These are phyloP conservation scores for Phyllotreta cruciferae DNA, from an alignment of 2,888 invertebrate species.

Conservation along the genomic window DNA sequence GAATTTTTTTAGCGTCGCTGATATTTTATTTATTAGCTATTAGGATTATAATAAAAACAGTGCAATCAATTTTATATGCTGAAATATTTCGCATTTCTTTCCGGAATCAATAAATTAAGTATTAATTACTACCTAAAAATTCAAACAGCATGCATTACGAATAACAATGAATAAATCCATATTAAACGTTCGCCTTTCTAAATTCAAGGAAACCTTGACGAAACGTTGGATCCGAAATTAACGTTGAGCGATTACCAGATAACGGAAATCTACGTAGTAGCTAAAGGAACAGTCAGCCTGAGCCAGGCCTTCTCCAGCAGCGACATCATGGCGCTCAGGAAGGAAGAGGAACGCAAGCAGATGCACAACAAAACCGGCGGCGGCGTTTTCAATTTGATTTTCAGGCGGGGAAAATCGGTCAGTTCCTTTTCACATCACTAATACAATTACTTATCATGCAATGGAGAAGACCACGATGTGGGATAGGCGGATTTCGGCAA, in stretches of 20 bases:
- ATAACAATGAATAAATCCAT: not conserved
- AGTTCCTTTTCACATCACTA: slow-evolving; percentile 45
- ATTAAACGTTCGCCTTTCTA: slow-evolving; percentile 18
- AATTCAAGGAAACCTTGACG: slow-evolving; percentile 65
- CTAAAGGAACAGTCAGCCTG: slow-evolving; percentile 62
- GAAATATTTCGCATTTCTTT: too few species aligned
- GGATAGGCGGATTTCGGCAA: too few species aligned
- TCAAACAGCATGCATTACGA: not conserved
- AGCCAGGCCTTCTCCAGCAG: slow-evolving; percentile 59
- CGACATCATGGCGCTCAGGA: slow-evolving; percentile 66
- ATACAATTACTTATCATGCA: not conserved
- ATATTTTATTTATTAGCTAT: too few species aligned
- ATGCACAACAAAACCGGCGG: slow-evolving; percentile 61
- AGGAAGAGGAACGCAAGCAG: slow-evolving; percentile 66
- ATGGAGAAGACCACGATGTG: too few species aligned
- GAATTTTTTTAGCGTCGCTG: too few species aligned
- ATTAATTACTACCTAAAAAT: not conserved
- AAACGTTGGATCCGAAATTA: slow-evolving; percentile 65
- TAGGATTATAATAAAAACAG: too few species aligned
- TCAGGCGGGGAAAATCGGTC: slow-evolving; percentile 60
- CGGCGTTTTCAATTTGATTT: slow-evolving; percentile 64
- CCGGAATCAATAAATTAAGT: too few species aligned
- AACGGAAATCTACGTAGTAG: slow-evolving; percentile 69
- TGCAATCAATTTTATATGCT: too few species aligned
- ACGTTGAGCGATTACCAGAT: slow-evolving; percentile 70